phyloP scores from a whole-genome alignment of 2,113 vertebrate genomes.

The Menura novaehollandiae region DNA sequence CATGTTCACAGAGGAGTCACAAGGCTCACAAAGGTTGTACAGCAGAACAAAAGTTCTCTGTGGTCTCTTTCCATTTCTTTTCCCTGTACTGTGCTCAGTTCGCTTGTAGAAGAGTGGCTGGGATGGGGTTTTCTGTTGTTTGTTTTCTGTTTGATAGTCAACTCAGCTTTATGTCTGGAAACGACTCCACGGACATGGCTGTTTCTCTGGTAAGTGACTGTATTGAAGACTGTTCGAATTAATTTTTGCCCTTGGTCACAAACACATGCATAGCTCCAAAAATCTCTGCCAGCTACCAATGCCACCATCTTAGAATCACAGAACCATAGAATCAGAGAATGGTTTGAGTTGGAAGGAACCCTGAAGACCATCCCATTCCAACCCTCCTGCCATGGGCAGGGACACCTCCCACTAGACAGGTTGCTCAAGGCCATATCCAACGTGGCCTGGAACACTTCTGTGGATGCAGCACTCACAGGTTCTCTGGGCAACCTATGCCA shows the following conservation, averaged over 20 bases:
- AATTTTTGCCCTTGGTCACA: background rate
- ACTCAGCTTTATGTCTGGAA: background rate
- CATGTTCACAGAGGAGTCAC: background rate
- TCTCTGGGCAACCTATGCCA: background rate
- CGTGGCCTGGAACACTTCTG: background rate
- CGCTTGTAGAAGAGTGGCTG: background rate
- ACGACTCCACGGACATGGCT: background rate
- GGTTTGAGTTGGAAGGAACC: background rate
- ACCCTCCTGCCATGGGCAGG: background rate
- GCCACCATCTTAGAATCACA: background rate
- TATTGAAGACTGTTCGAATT: background rate
- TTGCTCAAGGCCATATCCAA: background rate
- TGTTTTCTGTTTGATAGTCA: background rate
- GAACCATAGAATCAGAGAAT: background rate
- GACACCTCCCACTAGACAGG: background rate
- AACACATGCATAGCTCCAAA: accelerated
- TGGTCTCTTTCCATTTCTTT: background rate
- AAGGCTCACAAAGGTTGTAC: background rate
- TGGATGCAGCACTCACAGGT: background rate
- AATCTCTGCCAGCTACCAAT: background rate
- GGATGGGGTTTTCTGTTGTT: background rate
- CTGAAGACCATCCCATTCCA: background rate
- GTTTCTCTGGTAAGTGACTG: background rate
- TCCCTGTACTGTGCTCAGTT: background rate
- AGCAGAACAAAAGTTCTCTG: background rate